Base-by-base conservation (phyloP, 2,113 vertebrate genomes). In the Sterna hirundo region DNA sequence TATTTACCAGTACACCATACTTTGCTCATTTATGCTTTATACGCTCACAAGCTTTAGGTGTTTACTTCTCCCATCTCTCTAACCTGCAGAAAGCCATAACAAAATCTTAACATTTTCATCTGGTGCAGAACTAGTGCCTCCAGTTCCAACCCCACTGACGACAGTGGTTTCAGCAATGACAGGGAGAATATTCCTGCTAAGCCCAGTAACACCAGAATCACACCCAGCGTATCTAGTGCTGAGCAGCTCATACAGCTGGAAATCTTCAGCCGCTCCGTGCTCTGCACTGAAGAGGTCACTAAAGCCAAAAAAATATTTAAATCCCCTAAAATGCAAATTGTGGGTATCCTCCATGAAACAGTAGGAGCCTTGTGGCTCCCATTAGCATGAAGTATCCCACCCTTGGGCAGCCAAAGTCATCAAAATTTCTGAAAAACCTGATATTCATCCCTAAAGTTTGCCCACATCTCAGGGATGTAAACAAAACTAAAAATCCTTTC, bases 401-500 rank as follows among this genome's bases (percentile, higher is more conserved):
- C 20, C 22, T 16, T 22, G 16, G 38, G 38, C 27, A 82, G 60
- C 30, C 26, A 47, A 60, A 77, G 25, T 34, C 72, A 79, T 18
- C 29, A 60, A 40, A 71, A 82, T 70, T 75, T 91, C 65, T 57
- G 19, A 52, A 79, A 93, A 87, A 68, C 2, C 5, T 78, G 9
- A 49, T 58, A 66, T n/a, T 69, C 5, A 55, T 6, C 22, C 32
- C 20, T 76, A 11, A 75, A 44, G 23, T 65, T 78, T 69, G 13
- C 42, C 22, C 30, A 14, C 0, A 0, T 40, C 52, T 71, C 34
- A 81, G 57, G n/a, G 42, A 46, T 69, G 15, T 26, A 42, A 38
- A 58, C 17, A 62, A 69, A 86, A 81, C 9, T 42, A 62, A 77
- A 72, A 80, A 61, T 38, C 16, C 16, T 64, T 81, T 87, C 44